Base-by-base conservation (phyloP, 1,140 invertebrate genomes). In the Brachionus asplanchnoidis region DNA sequence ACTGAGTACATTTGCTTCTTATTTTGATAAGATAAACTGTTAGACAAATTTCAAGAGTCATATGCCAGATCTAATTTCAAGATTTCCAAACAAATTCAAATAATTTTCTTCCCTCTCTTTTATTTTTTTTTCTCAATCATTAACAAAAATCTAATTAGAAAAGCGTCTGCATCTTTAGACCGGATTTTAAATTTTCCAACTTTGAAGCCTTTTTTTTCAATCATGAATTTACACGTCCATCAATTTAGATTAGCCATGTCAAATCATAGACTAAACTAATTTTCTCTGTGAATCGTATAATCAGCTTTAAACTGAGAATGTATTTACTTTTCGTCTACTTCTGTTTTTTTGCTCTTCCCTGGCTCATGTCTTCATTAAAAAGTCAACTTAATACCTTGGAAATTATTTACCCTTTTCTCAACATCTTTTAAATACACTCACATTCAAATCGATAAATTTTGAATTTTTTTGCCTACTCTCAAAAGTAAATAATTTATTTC, bases 201-300 rank as follows among this genome's bases (percentile, higher is more conserved):
- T 40, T 40, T 68, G 9, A 68, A 68, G 32, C 26, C 26, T 32
- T 68, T 68, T 32, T 66, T 68, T 68, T 68, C 65, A 68, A n/a
- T 28, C 26, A 68, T 68, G 65, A 68, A 68, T 68, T 68, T 68
- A 68, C 65, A 68, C 65, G 65, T 68, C 65, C 12, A 68, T 68
- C 65, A 68, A 68, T 68, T 68, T 68, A 28, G 26, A 68, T 68
- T 68, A 68, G 65, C 65, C 65, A 68, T 68, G 65, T 68, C 65
- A 68, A 68, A 32, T 14, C 65, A 32, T 68, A 68, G 65, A 68
- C 65, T 68, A 68, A 68, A 32, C 65, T 40, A 68, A 68, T 68
- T 68, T 68, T 68, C 32, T 40, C 32, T 68, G 26, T 26, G 32
- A 68, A 68, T 40, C 26, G 28, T 40, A 56, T 56, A 56, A 56